A percentile compares a stretch with the other conserved stretches of the same genome.
Evolutionary conservation across 2,113 vertebrate species (phyloP).

Genomic region (Sus scrofa): DNA sequence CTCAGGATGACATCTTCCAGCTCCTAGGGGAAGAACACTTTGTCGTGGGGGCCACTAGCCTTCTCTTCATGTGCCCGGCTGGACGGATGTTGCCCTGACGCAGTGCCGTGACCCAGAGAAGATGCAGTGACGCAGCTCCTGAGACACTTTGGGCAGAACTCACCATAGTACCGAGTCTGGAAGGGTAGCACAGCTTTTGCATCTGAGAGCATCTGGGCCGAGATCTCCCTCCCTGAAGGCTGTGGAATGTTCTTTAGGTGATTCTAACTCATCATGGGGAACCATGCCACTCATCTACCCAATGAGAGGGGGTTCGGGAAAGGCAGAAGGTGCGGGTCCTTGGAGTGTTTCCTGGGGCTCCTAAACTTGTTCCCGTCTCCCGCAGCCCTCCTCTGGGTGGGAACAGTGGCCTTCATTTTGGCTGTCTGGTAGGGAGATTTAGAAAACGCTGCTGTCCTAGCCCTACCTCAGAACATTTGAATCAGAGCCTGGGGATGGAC

Average conservation of each 20-base stretch:
- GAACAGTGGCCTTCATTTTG: neutral
- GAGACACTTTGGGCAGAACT: neutral
- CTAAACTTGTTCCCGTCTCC: neutral
- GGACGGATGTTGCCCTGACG: neutral
- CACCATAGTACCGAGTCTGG: neutral
- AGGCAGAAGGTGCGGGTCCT: neutral
- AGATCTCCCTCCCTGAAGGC: neutral
- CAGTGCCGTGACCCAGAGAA: neutral
- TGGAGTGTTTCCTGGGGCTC: neutral
- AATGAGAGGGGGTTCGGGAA: neutral
- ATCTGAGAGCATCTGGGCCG: neutral
- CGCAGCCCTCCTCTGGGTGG: neutral
- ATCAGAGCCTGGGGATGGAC: neutral
- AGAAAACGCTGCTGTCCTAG: neutral
- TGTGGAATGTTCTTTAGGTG: neutral
- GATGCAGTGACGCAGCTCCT: neutral
- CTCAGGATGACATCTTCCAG: neutral
- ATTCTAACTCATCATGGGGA: neutral
- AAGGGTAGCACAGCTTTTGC: neutral
- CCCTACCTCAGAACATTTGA: neutral
- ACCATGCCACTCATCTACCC: neutral
- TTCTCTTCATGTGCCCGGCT: neutral
- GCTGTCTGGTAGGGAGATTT: neutral
- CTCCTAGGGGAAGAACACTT: neutral
- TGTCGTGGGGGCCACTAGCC: too few relatives aligned